Evolutionary conservation across 2,888 invertebrate species (phyloP).

Genomic region (Eledone cirrhosa): DNA sequence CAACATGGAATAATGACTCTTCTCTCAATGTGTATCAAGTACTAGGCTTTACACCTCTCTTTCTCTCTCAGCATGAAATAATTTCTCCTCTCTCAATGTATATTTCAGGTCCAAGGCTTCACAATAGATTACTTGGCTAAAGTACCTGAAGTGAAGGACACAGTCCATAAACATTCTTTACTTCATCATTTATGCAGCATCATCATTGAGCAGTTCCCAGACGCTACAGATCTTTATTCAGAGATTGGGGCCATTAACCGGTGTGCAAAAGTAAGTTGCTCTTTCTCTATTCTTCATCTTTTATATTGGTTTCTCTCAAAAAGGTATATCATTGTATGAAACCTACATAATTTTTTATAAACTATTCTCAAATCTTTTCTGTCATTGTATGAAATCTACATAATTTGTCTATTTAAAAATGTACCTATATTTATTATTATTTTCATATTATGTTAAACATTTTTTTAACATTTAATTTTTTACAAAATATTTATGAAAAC

Average conservation of each 20-base stretch:
- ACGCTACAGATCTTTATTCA: constrained; percentile 95
- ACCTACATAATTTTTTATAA: too few species aligned
- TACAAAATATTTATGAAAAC: too few species aligned
- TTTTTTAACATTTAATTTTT: too few species aligned
- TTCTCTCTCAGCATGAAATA: not conserved
- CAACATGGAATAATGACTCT: not conserved
- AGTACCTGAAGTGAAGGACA: constrained; percentile 96
- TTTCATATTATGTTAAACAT: too few species aligned
- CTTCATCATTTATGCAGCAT: constrained; percentile 97
- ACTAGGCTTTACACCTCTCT: constrained; percentile 83
- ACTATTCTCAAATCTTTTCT: too few species aligned
- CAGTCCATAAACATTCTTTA: constrained; percentile 97
- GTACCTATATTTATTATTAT: too few species aligned
- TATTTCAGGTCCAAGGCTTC: constrained; percentile 86
- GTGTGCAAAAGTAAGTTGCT: constrained; percentile 73
- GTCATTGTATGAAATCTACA: too few species aligned
- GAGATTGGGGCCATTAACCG: constrained; percentile 72
- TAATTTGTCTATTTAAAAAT: too few species aligned
- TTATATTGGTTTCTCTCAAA: too few species aligned
- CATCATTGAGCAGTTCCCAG: constrained; percentile 95
- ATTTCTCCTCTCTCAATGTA: not conserved
- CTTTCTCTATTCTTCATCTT: too few species aligned
- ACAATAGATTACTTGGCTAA: constrained; percentile 96
- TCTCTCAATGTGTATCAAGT: constrained; percentile 70
- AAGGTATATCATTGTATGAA: too few species aligned